phyloP scores from a whole-genome alignment of 2,797 vertebrate genomes.

The Tapera naevia region DNA sequence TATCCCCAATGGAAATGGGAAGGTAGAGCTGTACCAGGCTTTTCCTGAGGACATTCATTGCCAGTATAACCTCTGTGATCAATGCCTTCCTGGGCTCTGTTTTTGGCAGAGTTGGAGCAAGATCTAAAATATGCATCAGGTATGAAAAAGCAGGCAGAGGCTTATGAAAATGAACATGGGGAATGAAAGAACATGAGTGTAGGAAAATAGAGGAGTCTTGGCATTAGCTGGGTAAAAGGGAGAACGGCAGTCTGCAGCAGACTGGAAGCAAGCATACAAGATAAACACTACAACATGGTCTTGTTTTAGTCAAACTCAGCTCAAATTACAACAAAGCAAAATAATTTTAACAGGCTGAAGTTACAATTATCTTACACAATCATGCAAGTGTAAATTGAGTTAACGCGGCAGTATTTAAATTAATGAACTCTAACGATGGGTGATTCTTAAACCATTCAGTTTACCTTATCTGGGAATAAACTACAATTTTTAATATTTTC shows the following conservation, averaged over 20 bases:
- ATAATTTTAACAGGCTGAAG: neutral
- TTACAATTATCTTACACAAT: neutral
- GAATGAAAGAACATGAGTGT: neutral
- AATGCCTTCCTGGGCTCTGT: neutral
- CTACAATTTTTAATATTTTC: neutral
- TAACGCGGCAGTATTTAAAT: neutral
- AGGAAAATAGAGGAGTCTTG: neutral
- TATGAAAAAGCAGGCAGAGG: neutral
- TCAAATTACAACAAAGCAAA: neutral
- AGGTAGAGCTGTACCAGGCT: neutral
- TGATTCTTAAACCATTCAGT: neutral
- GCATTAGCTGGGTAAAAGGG: neutral
- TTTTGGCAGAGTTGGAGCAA: neutral
- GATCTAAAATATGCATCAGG: neutral
- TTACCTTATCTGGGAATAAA: neutral
- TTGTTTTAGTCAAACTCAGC: neutral
- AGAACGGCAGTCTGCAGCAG: neutral
- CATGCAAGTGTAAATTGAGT: neutral
- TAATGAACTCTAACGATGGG: neutral
- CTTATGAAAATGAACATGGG: neutral
- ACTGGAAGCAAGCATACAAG: neutral
- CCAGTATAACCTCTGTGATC: neutral
- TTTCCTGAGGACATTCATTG: neutral
- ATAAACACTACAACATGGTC: neutral
- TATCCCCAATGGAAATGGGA: neutral